Evolutionary conservation across 2,797 vertebrate genomes (phyloP), one percentile per base, ranked within the genome.

Genomic region (Acipenser oxyrinchus): DNA sequence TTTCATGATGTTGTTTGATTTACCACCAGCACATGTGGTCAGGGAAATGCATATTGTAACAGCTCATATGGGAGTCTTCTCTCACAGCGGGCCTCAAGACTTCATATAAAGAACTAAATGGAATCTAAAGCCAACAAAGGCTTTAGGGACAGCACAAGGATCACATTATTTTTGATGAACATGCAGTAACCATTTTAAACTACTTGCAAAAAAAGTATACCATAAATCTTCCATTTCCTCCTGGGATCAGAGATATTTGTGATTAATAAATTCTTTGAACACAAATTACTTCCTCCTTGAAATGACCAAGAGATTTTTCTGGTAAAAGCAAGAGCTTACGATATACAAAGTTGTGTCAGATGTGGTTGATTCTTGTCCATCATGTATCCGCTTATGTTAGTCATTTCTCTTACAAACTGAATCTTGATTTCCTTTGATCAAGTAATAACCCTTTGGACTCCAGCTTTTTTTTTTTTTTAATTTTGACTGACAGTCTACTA

Each of bases 201-300:
- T 37, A 5, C 37, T 37, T 4, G 4, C 37, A 37, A 37, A 37
- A 37, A 37, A 37, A 37, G 37, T 5, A 5, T 37, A 37, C 37
- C 37, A 37, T 68, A 81, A 80, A 79, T 77, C 70, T 60, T 70
- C 69, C 63, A 8, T 13, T 72, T 78, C 82, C 81, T 71, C 70
- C 71, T 71, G 62, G 68, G 55, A 53, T 78, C 72, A 80, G 80
- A 83, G 76, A 78, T 81, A 63, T 72, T 79, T 76, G 73, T 69
- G 74, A 80, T 80, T 77, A 77, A 74, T 73, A 81, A 78, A 75
- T 62, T 18, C 69, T 77, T 77, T 77, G 74, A 83, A 78, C 6
- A 51, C 66, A 79, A 75, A 76, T 69, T 49, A 67, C 78, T 80
- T 83, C 74, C 70, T 78, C 72, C 73, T 49, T 76, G 73, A 57